phyloP scores from a whole-genome alignment of 2,888 invertebrate genomes.

The Lasioglossum marginatum region DNA sequence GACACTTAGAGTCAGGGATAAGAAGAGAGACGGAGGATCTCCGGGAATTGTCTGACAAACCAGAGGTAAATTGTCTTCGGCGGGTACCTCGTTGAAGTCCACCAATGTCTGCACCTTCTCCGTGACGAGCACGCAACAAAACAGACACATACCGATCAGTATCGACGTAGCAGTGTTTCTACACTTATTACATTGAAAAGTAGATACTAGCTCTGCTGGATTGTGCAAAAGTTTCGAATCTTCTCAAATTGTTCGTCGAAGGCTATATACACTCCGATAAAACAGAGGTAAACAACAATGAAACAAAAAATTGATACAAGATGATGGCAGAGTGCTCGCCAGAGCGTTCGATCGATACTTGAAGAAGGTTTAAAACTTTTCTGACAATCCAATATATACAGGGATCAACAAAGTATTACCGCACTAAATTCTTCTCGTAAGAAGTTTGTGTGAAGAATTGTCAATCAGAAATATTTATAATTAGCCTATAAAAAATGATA shows the following conservation, averaged over 20 bases:
- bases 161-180: slow-evolving; percentile 71
- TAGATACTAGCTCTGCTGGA: slow-evolving; percentile 32
- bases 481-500: no score
- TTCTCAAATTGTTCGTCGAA: neutral
- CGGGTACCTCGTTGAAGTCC: slow-evolving; percentile 95
- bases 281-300: neutral
- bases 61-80: slow-evolving; percentile 97
- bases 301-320: neutral
- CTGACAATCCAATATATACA: slow-evolving; percentile 3
- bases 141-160: slow-evolving; percentile 83
- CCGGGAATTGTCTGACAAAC: slow-evolving; percentile 86
- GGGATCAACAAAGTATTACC: neutral
- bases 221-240: neutral
- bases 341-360: neutral
- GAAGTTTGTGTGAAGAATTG: neutral
- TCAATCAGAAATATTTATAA: no score
- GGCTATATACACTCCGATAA: neutral
- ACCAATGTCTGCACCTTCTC: slow-evolving; percentile 93
- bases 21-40: slow-evolving; percentile 69
- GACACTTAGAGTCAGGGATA: slow-evolving; percentile 27
- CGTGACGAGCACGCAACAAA: slow-evolving; percentile 83
- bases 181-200: slow-evolving; percentile 55
- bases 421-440: neutral
- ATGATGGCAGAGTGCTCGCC: no score
- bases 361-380: neutral